phyloP scores from a whole-genome alignment of 1,140 invertebrate genomes.

The Zaprionus nigranus region DNA sequence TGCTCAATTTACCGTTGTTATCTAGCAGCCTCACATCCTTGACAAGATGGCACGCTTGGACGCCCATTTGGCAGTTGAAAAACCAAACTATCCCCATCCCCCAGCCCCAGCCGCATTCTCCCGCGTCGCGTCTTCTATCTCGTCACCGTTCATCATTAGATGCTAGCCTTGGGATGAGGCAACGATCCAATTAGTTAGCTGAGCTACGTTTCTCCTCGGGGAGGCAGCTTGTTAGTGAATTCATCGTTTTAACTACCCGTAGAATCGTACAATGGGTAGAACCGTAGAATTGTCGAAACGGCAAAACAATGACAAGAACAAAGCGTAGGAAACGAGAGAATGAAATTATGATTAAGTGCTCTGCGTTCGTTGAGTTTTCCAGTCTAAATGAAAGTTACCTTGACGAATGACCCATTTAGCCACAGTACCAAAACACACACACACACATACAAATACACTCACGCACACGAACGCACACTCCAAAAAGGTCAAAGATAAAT shows the following conservation, averaged over 20 bases:
- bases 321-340: slow-evolving; percentile 56
- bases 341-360: slow-evolving; percentile 78
- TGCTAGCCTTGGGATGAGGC: slow-evolving; percentile 4
- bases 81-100: neutral
- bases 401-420: slow-evolving; percentile 82
- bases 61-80: slow-evolving; percentile 30
- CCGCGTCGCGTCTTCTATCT: neutral
- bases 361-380: slow-evolving; percentile 69
- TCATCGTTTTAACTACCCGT: slow-evolving; percentile 47
- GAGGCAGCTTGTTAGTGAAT: slow-evolving; percentile 52
- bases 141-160: slow-evolving; percentile 12
- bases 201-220: slow-evolving; percentile 35
- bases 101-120: neutral
- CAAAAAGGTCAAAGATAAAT: slow-evolving; percentile 78
- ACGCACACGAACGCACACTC: slow-evolving; percentile 10
- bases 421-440: slow-evolving; percentile 69
- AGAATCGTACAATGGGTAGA: slow-evolving; percentile 13
- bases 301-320: slow-evolving; percentile 73
- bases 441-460: slow-evolving; percentile 17
- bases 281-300: slow-evolving; percentile 11
- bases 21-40: slow-evolving; percentile 45
- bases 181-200: slow-evolving; percentile 46
- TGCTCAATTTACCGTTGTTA: slow-evolving; percentile 51
- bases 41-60: slow-evolving; percentile 48
- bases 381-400: slow-evolving; percentile 83